phyloP scores from a whole-genome alignment of 2,113 vertebrate genomes.

The Dicerorhinus sumatrensis region DNA sequence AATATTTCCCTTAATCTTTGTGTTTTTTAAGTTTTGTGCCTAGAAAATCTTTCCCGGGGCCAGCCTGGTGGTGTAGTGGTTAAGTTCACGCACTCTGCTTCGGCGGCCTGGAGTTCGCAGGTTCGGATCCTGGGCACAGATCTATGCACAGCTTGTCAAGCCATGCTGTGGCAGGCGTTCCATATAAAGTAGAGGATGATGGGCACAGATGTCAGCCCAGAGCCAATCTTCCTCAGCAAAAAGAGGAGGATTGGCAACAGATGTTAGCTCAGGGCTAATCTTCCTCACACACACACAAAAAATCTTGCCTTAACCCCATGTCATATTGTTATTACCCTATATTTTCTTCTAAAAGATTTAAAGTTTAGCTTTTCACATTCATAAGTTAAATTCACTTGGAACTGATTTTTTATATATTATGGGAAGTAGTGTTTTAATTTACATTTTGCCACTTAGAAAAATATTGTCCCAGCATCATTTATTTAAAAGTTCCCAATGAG shows the following conservation, averaged over 20 bases:
- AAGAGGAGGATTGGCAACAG: too few species aligned
- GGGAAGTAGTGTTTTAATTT: background rate
- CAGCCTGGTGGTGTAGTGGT: too few species aligned
- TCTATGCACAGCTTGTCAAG: too few species aligned
- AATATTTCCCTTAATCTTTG: background rate
- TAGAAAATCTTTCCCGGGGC: background rate
- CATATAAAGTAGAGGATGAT: too few species aligned
- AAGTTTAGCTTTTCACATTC: background rate
- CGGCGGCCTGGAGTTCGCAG: too few species aligned
- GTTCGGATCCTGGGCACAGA: too few species aligned
- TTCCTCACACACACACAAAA: background rate
- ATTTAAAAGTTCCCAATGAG: background rate
- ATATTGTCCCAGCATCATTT: background rate
- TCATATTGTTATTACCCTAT: background rate
- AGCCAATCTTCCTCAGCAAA: too few species aligned
- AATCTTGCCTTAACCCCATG: background rate
- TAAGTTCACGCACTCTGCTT: too few species aligned
- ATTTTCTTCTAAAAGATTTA: background rate
- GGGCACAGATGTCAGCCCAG: too few species aligned
- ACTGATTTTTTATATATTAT: background rate
- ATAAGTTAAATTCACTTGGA: background rate
- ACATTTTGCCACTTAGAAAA: conserved; percentile 3
- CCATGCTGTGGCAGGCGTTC: too few species aligned
- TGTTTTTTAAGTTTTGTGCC: background rate
- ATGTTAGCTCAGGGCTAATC: too few species aligned